Evolutionary conservation across 1,140 invertebrate genomes (phyloP), one percentile per base, ranked within the genome.

Genomic region (Drosophila insularis): DNA sequence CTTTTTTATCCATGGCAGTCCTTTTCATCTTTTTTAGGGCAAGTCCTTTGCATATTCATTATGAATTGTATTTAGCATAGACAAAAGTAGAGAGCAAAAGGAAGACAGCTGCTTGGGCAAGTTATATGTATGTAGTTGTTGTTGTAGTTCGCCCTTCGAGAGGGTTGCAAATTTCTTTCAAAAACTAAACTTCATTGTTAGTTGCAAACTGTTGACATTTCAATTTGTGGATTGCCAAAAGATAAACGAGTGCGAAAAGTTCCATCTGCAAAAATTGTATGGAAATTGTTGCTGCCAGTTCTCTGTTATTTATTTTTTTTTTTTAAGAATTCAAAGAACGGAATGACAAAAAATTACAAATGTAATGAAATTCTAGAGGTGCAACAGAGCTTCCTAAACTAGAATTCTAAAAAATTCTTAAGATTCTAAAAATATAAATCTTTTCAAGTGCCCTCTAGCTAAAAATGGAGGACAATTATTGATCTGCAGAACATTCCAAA

Each of bases 51-150:
- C 19, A 76, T 69, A 76, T 58, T 31, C 55, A 58, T 35, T 35
- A 76, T 76, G 65, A 76, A 76, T 76, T 76, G 21, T 54, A 76
- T 63, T 63, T 59, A 58, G n/a, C 68, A 75, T 39, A 53, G 37
- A n/a, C 10, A 27, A 40, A 27, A 5, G 0, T 6, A 39, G 17
- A 43, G 23, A 10, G 11, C 43, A 21, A n/a, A 35, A 19, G 43
- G 27, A 55, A 14, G 19, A 40, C 39, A 32, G 19, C 46, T 58
- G 55, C 55, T 58, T 1, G 55, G 55, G 1, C 23, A 27, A 27
- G 4, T 27, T 27, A 27, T 27, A 6, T 27, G 27, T 19, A 19
- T n/a, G 32, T 35, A 2, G 7, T 35, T 8, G 32, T 8, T 40
- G 21, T 39, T 40, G 7, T 39, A 40, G 17, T 61, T 61, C 2